phyloP scores from a whole-genome alignment of 2,888 invertebrate species.

The Hedychridium roseum region DNA sequence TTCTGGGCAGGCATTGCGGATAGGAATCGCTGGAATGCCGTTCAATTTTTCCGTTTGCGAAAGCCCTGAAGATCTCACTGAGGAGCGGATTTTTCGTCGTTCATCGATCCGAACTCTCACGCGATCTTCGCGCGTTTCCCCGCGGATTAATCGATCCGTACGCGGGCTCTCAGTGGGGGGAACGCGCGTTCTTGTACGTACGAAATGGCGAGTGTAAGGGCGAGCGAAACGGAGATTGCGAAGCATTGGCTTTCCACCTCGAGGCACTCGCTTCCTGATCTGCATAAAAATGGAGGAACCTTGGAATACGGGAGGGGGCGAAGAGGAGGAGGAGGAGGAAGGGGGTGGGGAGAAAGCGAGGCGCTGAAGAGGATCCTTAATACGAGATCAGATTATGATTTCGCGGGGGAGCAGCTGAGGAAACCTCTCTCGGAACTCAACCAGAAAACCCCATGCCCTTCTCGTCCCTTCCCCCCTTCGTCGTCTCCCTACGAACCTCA shows the following conservation, averaged over 20 bases:
- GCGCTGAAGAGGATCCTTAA: constrained; percentile 52
- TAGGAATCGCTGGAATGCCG: too few species aligned
- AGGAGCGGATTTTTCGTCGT: too few species aligned
- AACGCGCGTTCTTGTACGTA: constrained; percentile 28
- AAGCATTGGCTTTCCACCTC: constrained; percentile 60
- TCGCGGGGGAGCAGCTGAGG: constrained; percentile 49
- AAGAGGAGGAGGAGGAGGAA: constrained; percentile 25
- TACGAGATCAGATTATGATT: constrained; percentile 61
- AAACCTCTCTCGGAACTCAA: constrained; percentile 4
- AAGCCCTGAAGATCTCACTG: too few species aligned
- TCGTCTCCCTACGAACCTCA: constrained; percentile 31
- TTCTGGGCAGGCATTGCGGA: too few species aligned
- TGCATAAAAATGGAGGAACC: constrained; percentile 59
- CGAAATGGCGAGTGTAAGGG: too few species aligned
- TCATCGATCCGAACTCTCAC: constrained; percentile 30
- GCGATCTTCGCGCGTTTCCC: constrained; percentile 29
- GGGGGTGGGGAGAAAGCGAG: constrained; percentile 6
- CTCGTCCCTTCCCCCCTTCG: neutral
- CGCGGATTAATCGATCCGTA: constrained; percentile 38
- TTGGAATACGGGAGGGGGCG: constrained; percentile 14
- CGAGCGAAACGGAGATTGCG: constrained; percentile 56
- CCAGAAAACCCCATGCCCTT: too few species aligned
- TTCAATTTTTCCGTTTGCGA: too few species aligned
- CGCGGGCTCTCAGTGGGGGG: constrained; percentile 25
- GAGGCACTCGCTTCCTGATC: constrained; percentile 58